Percentiles rank a stretch among this genome's conserved stretches.
These are phyloP conservation scores for Arnoldichthys spilopterus DNA, from an alignment of 2,797 vertebrate genomes.

Conservation along the genomic window DNA sequence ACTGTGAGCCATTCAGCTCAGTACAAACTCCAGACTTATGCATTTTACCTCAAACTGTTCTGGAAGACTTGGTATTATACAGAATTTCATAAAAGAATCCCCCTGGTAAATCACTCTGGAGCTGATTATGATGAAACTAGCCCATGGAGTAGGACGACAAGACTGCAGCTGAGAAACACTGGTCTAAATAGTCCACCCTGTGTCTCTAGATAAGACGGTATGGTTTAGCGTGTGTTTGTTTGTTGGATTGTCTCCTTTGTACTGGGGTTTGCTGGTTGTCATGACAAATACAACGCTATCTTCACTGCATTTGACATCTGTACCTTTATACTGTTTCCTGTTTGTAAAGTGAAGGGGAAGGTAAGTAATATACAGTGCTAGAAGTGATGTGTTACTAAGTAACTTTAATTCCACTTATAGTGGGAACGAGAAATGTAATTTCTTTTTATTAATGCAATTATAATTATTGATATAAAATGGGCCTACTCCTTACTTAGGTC, in stretches of 20 bases:
- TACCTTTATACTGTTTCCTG: background rate
- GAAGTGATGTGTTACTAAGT: no score
- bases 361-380: background rate
- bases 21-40: no score
- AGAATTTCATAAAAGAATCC: no score
- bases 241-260: background rate
- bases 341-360: background rate
- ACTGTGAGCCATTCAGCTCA: no score
- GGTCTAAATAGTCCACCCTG: background rate
- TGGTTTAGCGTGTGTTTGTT: background rate
- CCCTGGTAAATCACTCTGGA: background rate
- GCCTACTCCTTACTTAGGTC: no score
- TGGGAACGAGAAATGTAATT: no score
- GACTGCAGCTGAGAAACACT: background rate
- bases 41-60: no score
- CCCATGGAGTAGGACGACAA: background rate
- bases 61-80: no score
- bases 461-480: no score
- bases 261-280: no score
- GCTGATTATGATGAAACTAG: background rate
- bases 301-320: background rate
- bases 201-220: background rate
- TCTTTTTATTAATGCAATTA: no score
- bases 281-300: background rate
- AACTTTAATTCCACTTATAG: no score